A percentile compares a stretch with the other conserved stretches of the same genome.
phyloP scores from a whole-genome alignment of 2,888 invertebrate genomes.

The Eristalis tenax region DNA sequence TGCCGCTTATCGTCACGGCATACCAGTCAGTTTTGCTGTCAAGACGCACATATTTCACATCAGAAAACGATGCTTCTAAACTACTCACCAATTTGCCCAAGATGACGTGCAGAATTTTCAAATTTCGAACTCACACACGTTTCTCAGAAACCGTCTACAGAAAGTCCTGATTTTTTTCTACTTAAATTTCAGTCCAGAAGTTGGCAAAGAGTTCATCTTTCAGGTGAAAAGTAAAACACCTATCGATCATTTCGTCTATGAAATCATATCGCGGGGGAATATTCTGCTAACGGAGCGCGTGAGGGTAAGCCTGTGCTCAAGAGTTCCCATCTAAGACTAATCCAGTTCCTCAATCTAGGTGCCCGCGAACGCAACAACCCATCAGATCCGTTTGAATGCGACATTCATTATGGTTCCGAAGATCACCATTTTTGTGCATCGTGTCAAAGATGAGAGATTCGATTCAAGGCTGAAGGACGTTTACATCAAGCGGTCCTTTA shows the following conservation, averaged over 20 bases:
- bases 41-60: no score
- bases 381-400: neutral
- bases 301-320: constrained; percentile 80
- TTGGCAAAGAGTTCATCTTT: constrained; percentile 87
- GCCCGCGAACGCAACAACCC: constrained; percentile 9
- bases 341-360: constrained; percentile 46
- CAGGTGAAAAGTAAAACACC: constrained; percentile 84
- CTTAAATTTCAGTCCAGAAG: constrained; percentile 81
- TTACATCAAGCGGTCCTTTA: constrained; percentile 21
- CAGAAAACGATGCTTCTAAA: no score
- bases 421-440: constrained; percentile 41
- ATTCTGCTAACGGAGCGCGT: constrained; percentile 89
- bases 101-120: no score
- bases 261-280: constrained; percentile 92
- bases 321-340: neutral
- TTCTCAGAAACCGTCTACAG: no score
- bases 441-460: neutral
- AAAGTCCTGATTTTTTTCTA: no score
- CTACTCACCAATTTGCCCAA: no score
- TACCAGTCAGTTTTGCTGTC: no score
- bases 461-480: constrained; percentile 19
- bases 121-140: no score
- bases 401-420: constrained; percentile 51
- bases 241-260: constrained; percentile 88
- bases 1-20: no score